Evolutionary conservation across 2,113 vertebrate genomes (phyloP), one percentile per base, ranked within the genome.

Genomic region (Bubo blakistoni): DNA sequence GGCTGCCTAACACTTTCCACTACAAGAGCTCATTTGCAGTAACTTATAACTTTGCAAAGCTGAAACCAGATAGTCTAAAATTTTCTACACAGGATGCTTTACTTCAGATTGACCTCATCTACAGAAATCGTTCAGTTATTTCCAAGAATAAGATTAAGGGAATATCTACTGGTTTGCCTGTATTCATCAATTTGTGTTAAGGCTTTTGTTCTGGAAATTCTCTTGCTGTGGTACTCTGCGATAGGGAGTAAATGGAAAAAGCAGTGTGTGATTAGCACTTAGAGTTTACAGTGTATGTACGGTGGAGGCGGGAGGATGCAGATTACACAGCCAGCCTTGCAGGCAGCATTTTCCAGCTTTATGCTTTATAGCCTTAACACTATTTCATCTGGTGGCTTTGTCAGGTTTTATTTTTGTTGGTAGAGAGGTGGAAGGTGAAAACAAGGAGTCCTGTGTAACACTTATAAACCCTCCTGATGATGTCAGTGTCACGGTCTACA

Each of bases 241-340:
- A 11, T 2, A 5, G 57, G 81, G 27, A 82, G 11, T 4, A 57
- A 63, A 61, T 46, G 66, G 82, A 46, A 54, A 30, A 54, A 57
- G 30, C 66, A 15, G 82, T 2, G 76, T 82, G 81, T 38, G 71
- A 62, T 19, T 59, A 49, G 67, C 51, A 67, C 55, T 36, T 2
- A 7, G 51, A 34, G 44, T 47, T 20, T 32, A 34, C 16, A 15
- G 10, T 5, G 1, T 19, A 13, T 0, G 15, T 25, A 16, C 1
- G 1, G 34, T 16, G 57, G 46, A 16, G 21, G 27, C 16, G 19
- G 20, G 40, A 32, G 8, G 26, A n/a, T 52, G 80, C 29, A 51
- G 61, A 42, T n/a, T 21, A 32, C 62, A 44, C 66, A 63, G 58
- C 19, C 91, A 73, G 32, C 55, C 61, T 54, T 11, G 13, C 52